Evolutionary conservation across 2,888 invertebrate genomes (phyloP), one percentile per base, ranked within the genome.

Genomic region (Cheilosia urbana): DNA sequence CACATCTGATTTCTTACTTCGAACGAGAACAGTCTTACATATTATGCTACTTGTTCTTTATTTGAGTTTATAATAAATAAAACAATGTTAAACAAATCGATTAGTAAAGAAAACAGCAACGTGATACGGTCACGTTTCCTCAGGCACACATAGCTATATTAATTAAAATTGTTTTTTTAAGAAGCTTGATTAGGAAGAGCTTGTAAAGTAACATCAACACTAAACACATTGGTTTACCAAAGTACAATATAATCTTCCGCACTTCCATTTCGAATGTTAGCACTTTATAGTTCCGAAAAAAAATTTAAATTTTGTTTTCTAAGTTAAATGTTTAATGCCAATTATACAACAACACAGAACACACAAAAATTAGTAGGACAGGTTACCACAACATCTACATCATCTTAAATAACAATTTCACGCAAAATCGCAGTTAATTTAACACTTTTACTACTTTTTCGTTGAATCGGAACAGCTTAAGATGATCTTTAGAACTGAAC

Each of bases 401-500:
- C 19, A 19, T 40, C 40, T 40, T 15, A 15, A 55, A 78, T 55
- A 37, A 71, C 49, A 71, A 63, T 55, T 63, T 63, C 62, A 49
- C 62, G 40, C 49, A 63, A 63, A 40, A 66, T 49, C 55, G 63
- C 78, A 37, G 30, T 51, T 65, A 21, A 17, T 62, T 37, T 34
- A 62, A 42, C 40, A 19, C 13, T 45, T n/a, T 34, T 51, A 19
- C 4, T 30, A 3, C 5, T n/a, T 34, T 19, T 51, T 11, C 40
- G 62, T 42, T 75, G 13, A 13, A 27, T 47, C 4, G 40, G 47
- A 40, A 45, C 27, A 53, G 24, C 2, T 30, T 30, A 42, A 80
- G 65, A 69, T 57, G 62, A 81, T 71, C 40, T 30, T 62, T 47
- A 68, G 71, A 81, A 81, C 85, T 85, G 72, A 85, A 85, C 85